Conservation (phyloP, 2,888 invertebrate species). For the Nineta flava region DNA sequence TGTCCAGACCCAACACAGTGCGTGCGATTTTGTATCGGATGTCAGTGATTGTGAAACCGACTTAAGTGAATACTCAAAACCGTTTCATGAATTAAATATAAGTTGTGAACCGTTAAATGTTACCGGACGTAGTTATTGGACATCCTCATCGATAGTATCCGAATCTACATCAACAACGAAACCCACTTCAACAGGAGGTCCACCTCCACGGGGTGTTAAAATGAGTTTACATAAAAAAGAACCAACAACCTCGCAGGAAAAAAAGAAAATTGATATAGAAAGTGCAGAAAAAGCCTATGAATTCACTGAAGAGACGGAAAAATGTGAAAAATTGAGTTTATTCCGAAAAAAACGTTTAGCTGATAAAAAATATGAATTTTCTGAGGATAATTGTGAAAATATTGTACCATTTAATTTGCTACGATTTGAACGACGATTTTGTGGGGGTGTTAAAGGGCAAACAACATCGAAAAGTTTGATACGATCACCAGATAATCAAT, state of each 20-base stretch:
- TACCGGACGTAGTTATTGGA: constrained; percentile 29
- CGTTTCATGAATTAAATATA: constrained; percentile 30
- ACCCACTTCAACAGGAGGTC: constrained; percentile 16
- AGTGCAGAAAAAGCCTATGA: constrained; percentile 64
- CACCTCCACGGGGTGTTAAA: constrained; percentile 18
- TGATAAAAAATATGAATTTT: constrained; percentile 85
- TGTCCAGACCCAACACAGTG: constrained; percentile 19
- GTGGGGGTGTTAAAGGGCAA: constrained; percentile 19
- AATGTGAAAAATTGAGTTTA: constrained; percentile 73
- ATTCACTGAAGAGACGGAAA: constrained; percentile 69
- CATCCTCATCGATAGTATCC: constrained; percentile 25
- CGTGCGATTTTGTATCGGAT: constrained; percentile 28
- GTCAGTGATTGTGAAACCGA: constrained; percentile 30
- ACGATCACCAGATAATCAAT: constrained; percentile 9
- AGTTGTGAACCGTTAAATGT: constrained; percentile 30
- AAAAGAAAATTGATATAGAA: constrained; percentile 29
- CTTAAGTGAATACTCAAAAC: constrained; percentile 26
- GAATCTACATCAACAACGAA: constrained; percentile 1
- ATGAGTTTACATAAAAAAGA: constrained; percentile 23
- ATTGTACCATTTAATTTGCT: constrained; percentile 48
- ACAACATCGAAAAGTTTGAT: constrained; percentile 5
- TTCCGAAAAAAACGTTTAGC: constrained; percentile 72
- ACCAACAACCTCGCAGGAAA: constrained; percentile 16
- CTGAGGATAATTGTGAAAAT: constrained; percentile 55
- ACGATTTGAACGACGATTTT: constrained; percentile 26